Percentiles rank a stretch among this genome's conserved stretches.
phyloP scores from a whole-genome alignment of 37 sponge, comb jelly and placozoan species.

The Eunapius fragilis region DNA sequence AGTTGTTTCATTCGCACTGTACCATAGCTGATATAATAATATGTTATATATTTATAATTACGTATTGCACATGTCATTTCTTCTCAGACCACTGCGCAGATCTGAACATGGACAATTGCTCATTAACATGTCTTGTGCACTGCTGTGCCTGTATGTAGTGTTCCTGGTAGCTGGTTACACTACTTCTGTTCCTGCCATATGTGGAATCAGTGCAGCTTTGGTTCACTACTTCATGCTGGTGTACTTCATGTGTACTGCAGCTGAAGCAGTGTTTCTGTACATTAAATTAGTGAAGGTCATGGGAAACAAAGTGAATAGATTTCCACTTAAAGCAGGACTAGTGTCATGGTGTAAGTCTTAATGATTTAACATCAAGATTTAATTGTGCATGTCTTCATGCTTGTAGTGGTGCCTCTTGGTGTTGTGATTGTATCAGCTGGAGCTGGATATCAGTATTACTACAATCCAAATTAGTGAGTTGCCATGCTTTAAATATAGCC shows the following conservation, averaged over 20 bases:
- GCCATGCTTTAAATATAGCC: not conserved
- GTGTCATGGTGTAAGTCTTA: constrained; percentile 29
- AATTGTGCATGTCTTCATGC: too few species aligned
- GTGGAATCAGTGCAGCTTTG: constrained; percentile 41
- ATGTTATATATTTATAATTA: not conserved
- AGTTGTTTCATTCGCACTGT: too few species aligned
- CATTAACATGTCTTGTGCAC: constrained; percentile 39
- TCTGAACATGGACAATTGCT: not conserved
- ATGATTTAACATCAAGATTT: too few species aligned
- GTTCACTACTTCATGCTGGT: constrained; percentile 52
- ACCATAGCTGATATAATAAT: too few species aligned
- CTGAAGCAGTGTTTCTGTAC: constrained; percentile 38
- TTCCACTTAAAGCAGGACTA: not conserved
- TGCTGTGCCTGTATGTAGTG: constrained; percentile 41
- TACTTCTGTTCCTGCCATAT: constrained; percentile 10
- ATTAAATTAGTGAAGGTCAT: constrained; percentile 18
- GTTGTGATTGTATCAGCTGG: constrained; percentile 39
- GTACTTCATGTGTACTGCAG: constrained; percentile 34
- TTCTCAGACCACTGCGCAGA: constrained; percentile 13
- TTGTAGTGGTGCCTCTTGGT: constrained; percentile 35
- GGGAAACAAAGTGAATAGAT: not conserved
- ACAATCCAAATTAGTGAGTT: constrained; percentile 1
- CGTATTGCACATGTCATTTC: not conserved
- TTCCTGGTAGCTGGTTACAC: constrained; percentile 20
- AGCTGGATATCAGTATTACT: constrained; percentile 35